Base-by-base conservation (phyloP, 2,888 invertebrate genomes). In the Myopa tessellatipennis region DNA sequence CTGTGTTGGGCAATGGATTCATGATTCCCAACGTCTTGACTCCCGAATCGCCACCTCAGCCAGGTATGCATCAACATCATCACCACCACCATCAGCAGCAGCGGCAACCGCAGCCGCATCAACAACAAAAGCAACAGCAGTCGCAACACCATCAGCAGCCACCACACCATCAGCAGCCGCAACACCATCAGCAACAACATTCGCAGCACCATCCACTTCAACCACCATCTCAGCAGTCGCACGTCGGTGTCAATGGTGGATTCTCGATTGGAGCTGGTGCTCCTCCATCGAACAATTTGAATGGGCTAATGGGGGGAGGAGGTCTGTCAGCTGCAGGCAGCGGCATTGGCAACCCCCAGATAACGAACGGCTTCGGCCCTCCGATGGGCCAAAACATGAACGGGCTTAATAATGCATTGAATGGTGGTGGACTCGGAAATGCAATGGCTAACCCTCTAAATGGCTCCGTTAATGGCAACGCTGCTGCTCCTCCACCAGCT, bases 1-100 rank as follows among this genome's bases (percentile, higher is more conserved):
- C 86, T 36, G 86, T 91, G 0, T 84, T 92, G 84, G 90, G 90
- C 10, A 91, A 91, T 78, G 90, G 91, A 18, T 90, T 88, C 38
- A 87, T 88, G 79, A 84, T 90, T 83, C 87, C 87, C 73, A 87
- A 86, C 81, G 89, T 88, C 36, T 80, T 90, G 78, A 83, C 87
- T 16, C 87, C 88, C 14, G 88, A 87, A 90, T 92, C 84, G 82
- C 91, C 85, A 81, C 90, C 84, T 81, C 90, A 84, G 83, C 89
- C 84, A 2, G 81, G 77, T 26, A 65, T 79, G 12, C 67, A 50
- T 55, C 73, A 83, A 12, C 82, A 83, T 4, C 83, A 83, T 50
- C 82, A 81, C 63, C 78, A 77, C 4, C 82, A 82, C 0, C 75
- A 78, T 0, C 82, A 81, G n/a, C 82, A 82, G 6, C 84, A 81